Conservation (phyloP, 2,888 invertebrate species). For the Vanessa cardui region DNA sequence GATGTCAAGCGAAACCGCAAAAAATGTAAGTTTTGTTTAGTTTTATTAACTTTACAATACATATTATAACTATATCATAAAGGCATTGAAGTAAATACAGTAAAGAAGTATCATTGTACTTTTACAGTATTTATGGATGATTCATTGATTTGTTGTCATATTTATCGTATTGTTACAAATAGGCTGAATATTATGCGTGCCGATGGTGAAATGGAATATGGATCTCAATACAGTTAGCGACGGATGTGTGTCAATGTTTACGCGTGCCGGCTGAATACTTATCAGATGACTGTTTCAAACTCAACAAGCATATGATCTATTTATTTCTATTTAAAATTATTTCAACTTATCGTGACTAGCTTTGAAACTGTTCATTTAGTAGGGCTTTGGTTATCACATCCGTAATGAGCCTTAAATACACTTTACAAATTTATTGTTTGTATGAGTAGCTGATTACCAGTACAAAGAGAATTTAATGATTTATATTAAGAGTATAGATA, state of each 20-base stretch:
- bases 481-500: no score
- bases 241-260: slow-evolving; percentile 65
- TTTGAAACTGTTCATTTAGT: neutral
- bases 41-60: slow-evolving; percentile 1
- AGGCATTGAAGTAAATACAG: neutral
- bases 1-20: slow-evolving; percentile 84
- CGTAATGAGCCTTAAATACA: slow-evolving; percentile 4
- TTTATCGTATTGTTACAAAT: slow-evolving; percentile 22
- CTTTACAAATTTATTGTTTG: neutral
- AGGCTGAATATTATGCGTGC: slow-evolving; percentile 43
- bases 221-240: slow-evolving; percentile 55
- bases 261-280: slow-evolving; percentile 58
- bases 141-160: slow-evolving; percentile 23
- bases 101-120: slow-evolving; percentile 1
- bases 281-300: slow-evolving; percentile 46
- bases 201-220: slow-evolving; percentile 49
- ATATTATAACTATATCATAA: slow-evolving; percentile 3
- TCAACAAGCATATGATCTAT: slow-evolving; percentile 5
- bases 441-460: neutral
- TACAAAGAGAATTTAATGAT: neutral
- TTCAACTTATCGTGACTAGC: neutral
- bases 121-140: slow-evolving; percentile 19
- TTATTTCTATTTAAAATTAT: slow-evolving; percentile 3
- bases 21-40: slow-evolving; percentile 79
- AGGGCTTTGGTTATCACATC: slow-evolving; percentile 6